A percentile compares a stretch with the other conserved stretches of the same genome.
Evolutionary conservation across 2,888 invertebrate genomes (phyloP).

Genomic region (Tenthredo notha): DNA sequence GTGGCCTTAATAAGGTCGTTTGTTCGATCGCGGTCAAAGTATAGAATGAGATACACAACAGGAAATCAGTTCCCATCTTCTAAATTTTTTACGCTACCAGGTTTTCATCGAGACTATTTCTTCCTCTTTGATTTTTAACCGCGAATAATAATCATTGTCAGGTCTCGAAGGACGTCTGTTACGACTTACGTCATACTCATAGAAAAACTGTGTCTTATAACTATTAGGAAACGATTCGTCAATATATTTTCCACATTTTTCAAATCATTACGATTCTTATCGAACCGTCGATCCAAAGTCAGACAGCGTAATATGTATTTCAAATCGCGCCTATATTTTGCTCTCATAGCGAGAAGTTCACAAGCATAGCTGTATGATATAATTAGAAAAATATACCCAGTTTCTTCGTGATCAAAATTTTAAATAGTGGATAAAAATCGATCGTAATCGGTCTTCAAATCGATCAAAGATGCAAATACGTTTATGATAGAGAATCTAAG

Average conservation of each 20-base stretch:
- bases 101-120: conserved; percentile 25
- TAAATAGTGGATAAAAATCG: too few relatives aligned
- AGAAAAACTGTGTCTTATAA: not conserved
- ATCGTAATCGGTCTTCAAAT: too few relatives aligned
- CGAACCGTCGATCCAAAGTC: not conserved
- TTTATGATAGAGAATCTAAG: not conserved
- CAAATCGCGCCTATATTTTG: not conserved
- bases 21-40: conserved; percentile 32
- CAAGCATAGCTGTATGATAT: not conserved
- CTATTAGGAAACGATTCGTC: not conserved
- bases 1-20: conserved; percentile 51
- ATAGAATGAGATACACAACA: not conserved
- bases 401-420: not conserved
- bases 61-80: conserved; percentile 27
- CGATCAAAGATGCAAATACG: not conserved
- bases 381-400: not conserved
- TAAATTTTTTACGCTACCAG: not conserved
- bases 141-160: not conserved
- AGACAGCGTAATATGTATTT: not conserved
- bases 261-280: not conserved
- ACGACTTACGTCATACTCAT: conserved; percentile 11
- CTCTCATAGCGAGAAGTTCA: not conserved
- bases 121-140: not conserved
- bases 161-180: not conserved
- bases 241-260: not conserved